These are phyloP conservation scores for Porites evermanni DNA, from an alignment of 92 coral and sea anemone genomes.

Conservation along the genomic window DNA sequence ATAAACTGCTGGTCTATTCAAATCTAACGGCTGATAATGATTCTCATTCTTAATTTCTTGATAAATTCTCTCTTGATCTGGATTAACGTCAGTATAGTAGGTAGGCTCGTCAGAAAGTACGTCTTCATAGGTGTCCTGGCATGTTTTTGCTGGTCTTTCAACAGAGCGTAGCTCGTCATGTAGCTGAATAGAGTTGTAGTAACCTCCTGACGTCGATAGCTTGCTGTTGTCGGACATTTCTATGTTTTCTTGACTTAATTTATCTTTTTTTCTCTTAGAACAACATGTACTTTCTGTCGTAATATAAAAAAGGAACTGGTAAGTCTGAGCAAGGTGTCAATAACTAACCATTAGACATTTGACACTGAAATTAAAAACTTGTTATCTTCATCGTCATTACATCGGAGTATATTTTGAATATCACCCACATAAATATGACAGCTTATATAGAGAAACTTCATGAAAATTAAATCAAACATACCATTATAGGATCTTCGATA, in stretches of 20 bases:
- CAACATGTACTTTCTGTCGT: too few relatives aligned
- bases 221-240: not conserved
- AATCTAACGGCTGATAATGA: conserved; percentile 4
- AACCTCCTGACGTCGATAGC: not conserved
- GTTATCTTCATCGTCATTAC: too few relatives aligned
- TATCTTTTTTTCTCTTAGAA: too few relatives aligned
- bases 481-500: too few relatives aligned
- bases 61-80: not conserved
- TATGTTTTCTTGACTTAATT: not conserved
- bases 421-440: too few relatives aligned
- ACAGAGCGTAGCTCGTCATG: not conserved
- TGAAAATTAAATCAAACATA: too few relatives aligned
- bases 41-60: not conserved
- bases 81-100: not conserved
- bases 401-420: too few relatives aligned
- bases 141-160: not conserved
- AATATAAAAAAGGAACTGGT: too few relatives aligned
- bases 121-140: not conserved
- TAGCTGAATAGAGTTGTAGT: not conserved
- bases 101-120: not conserved
- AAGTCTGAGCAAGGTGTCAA: too few relatives aligned
- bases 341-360: too few relatives aligned
- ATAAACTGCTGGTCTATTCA: not conserved
- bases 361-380: too few relatives aligned
- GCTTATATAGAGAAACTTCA: too few relatives aligned